Percentiles rank a stretch among this genome's conserved stretches.
phyloP scores from a whole-genome alignment of 1,140 invertebrate genomes.

The Limonius californicus region DNA sequence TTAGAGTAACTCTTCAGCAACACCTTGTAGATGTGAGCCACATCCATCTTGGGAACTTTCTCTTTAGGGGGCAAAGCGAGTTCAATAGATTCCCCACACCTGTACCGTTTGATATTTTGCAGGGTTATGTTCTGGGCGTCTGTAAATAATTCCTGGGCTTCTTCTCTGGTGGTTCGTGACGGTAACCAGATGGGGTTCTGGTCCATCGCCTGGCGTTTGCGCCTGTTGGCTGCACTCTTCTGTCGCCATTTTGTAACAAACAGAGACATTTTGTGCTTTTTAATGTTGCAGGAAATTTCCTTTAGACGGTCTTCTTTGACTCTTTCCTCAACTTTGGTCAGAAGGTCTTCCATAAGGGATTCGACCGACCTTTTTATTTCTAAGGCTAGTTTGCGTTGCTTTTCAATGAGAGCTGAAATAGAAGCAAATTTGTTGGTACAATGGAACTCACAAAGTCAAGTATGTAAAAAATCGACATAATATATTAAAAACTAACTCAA shows the following conservation, averaged over 20 bases:
- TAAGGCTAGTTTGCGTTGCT: too few relatives aligned
- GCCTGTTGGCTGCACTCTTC: constrained; percentile 39
- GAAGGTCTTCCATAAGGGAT: constrained; percentile 45
- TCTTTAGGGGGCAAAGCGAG: constrained; percentile 45
- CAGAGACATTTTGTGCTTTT: constrained; percentile 50
- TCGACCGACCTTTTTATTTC: too few relatives aligned
- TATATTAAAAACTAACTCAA: too few relatives aligned
- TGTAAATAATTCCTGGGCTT: constrained; percentile 51
- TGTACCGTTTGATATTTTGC: constrained; percentile 53
- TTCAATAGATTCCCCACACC: constrained; percentile 47
- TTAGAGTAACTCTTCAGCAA: constrained; percentile 49
- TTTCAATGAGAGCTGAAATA: too few relatives aligned
- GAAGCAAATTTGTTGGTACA: too few relatives aligned
- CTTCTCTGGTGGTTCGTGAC: constrained; percentile 49
- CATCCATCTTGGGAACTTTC: constrained; percentile 45
- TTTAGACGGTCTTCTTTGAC: constrained; percentile 49
- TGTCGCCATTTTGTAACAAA: constrained; percentile 51
- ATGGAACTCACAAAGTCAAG: too few relatives aligned
- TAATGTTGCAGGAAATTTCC: constrained; percentile 49
- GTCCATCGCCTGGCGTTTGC: constrained; percentile 52
- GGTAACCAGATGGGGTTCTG: constrained; percentile 60
- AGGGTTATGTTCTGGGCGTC: constrained; percentile 52
- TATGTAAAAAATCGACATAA: too few relatives aligned
- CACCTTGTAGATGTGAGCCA: constrained; percentile 50
- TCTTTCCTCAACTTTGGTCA: constrained; percentile 46